Base-by-base conservation (phyloP, 2,888 invertebrate genomes). In the Pollenia angustigena region DNA sequence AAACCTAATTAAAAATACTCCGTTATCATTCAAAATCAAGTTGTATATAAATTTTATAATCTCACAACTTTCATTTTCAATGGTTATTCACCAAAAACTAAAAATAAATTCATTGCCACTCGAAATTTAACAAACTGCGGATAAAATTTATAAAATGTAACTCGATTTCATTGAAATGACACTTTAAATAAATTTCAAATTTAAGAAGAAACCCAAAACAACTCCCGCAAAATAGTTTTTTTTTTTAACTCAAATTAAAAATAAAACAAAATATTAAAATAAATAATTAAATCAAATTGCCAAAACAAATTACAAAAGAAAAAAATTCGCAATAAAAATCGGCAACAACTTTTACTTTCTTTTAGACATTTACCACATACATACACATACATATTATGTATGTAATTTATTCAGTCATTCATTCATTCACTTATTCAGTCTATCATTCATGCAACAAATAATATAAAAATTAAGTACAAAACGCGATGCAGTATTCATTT, bases 271-370 rank as follows among this genome's bases (percentile, higher is more conserved):
- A 46, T 32, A 46, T 32, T 40, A 50, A 14, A 58, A 42, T 12
- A 14, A 48, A 60, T 16, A 50, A 7, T 12, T 7, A 66, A 75
- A 42, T 48, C 1, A 54, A 80, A 68, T 50, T 56, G 64, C 46
- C 46, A 54, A 64, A 64, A 72, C 62, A 44, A 48, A 64, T 66
- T 64, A 18, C 54, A 14, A 44, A 16, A 18, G 16, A n/a, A 32
- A 81, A 72, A 71, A 75, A 69, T 52, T 62, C 62, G 66, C 40
- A 54, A 54, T 68, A 56, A 75, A 75, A 71, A 69, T 16, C 14
- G 14, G 56, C 62, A 82, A 75, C 79, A 85, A 85, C 85, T 85
- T 85, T 85, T 85, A 85, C 85, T 85, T 85, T 85, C 69, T 54
- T 68, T 68, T 4, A n/a, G 11, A 12, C 32, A 68, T 18, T 44